Percentiles rank a stretch among this genome's conserved stretches.
phyloP scores from a whole-genome alignment of 2,113 vertebrate genomes.

The Oreotrochilus melanogaster region DNA sequence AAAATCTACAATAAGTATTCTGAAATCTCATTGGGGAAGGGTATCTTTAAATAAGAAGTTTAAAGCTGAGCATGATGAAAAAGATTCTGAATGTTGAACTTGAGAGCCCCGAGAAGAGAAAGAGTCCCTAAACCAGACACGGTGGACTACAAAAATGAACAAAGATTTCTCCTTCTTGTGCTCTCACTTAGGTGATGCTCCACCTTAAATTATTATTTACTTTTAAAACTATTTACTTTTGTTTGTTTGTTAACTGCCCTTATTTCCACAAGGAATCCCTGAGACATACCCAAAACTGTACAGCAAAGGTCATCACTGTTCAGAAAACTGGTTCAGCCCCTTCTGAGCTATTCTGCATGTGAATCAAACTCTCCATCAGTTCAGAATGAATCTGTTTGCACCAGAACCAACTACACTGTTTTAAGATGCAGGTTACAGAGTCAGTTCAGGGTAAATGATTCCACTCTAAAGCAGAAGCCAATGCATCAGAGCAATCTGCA shows the following conservation, averaged over 20 bases:
- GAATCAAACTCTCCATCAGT: slow-evolving; percentile 26
- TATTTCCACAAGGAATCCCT: slow-evolving; percentile 87
- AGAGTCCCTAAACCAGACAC: slow-evolving; percentile 62
- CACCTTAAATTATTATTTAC: slow-evolving; percentile 78
- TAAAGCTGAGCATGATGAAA: slow-evolving; percentile 83
- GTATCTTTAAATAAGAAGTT: slow-evolving; percentile 85
- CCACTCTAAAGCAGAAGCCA: slow-evolving; percentile 58
- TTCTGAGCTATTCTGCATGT: slow-evolving; percentile 51
- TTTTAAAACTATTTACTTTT: slow-evolving; percentile 77
- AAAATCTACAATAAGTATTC: slow-evolving; percentile 88
- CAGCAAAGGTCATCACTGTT: slow-evolving; percentile 78
- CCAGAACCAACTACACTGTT: slow-evolving; percentile 26
- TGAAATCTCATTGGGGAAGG: slow-evolving; percentile 82
- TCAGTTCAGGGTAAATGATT: slow-evolving; percentile 62
- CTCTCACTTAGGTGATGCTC: slow-evolving; percentile 78
- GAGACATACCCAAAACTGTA: slow-evolving; percentile 84
- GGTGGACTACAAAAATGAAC: slow-evolving; percentile 57
- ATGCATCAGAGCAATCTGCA: slow-evolving; percentile 44
- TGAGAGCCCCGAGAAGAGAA: slow-evolving; percentile 77
- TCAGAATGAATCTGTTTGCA: slow-evolving; percentile 38
- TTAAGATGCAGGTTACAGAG: slow-evolving; percentile 28
- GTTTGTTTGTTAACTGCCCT: slow-evolving; percentile 78
- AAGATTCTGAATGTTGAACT: slow-evolving; percentile 72
- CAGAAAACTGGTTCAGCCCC: slow-evolving; percentile 78
- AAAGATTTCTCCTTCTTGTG: slow-evolving; percentile 73